These are phyloP conservation scores for Aromia moschata DNA, from an alignment of 2,888 invertebrate genomes.

Conservation along the genomic window DNA sequence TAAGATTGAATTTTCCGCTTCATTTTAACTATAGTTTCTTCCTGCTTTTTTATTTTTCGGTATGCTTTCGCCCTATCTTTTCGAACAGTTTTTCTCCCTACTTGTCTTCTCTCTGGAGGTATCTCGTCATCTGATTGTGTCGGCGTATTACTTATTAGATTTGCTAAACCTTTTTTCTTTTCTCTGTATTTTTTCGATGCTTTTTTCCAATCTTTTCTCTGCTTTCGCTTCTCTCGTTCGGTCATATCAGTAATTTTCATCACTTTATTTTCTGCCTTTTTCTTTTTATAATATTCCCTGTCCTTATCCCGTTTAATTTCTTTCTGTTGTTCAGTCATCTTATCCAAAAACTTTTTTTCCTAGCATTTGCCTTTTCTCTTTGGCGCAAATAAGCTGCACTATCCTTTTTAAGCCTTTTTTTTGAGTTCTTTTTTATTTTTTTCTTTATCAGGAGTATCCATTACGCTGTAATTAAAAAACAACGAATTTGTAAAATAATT, in stretches of 20 bases:
- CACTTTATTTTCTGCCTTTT: slow-evolving; percentile 11
- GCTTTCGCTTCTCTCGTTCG: slow-evolving; percentile 18
- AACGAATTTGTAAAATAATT: too few species aligned
- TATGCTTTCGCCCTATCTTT: slow-evolving; percentile 24
- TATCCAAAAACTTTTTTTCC: slow-evolving; percentile 17
- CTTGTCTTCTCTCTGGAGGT: not conserved
- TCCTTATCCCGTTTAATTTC: slow-evolving; percentile 19
- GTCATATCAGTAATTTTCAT: slow-evolving; percentile 19
- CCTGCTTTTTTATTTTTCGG: slow-evolving; percentile 11
- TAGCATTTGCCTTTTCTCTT: slow-evolving; percentile 15
- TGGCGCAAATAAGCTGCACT: slow-evolving; percentile 5
- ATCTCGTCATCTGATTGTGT: not conserved
- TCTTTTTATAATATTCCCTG: slow-evolving; percentile 20
- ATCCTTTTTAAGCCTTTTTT: slow-evolving; percentile 2
- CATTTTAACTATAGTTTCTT: slow-evolving; percentile 17
- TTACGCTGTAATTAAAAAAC: not conserved
- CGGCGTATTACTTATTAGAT: not conserved
- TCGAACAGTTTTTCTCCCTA: slow-evolving; percentile 7
- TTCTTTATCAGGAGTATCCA: not conserved
- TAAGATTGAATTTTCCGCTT: slow-evolving; percentile 10
- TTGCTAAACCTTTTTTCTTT: slow-evolving; percentile 4
- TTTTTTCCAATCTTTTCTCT: slow-evolving; percentile 18
- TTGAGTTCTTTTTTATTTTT: slow-evolving; percentile 3
- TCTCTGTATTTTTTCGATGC: slow-evolving; percentile 20
- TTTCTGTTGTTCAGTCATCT: slow-evolving; percentile 13